Conservation (phyloP, 1,140 invertebrate species). For the Pseudobourletiella spinata region DNA sequence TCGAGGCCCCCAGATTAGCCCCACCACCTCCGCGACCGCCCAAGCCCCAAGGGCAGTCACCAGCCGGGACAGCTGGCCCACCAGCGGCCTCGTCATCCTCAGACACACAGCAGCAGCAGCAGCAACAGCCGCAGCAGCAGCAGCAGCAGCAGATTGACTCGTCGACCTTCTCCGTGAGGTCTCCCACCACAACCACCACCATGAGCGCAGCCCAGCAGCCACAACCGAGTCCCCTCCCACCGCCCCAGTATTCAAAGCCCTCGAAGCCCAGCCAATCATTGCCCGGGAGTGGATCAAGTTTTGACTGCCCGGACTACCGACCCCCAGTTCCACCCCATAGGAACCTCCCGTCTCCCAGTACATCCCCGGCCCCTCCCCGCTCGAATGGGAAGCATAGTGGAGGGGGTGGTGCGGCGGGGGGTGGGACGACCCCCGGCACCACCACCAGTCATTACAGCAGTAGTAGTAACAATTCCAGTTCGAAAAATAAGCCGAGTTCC, state of each 20-base stretch:
- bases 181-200: conserved; percentile 28
- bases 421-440: too few species aligned
- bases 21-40: conserved; percentile 53
- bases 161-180: conserved; percentile 61
- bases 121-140: conserved; percentile 43
- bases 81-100: conserved; percentile 38
- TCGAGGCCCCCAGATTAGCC: conserved; percentile 50
- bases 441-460: conserved; percentile 20
- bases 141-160: conserved; percentile 50
- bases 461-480: conserved; percentile 22
- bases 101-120: too few species aligned
- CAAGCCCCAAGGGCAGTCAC: too few species aligned
- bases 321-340: conserved; percentile 78
- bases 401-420: neutral
- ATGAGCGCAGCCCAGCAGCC: conserved; percentile 8
- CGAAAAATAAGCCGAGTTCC: conserved; percentile 5
- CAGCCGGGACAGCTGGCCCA: too few species aligned
- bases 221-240: conserved; percentile 22
- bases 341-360: conserved; percentile 41
- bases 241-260: neutral
- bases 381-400: conserved; percentile 38
- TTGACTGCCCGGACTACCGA: conserved; percentile 55
- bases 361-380: conserved; percentile 35
- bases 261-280: neutral
- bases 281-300: neutral